These are phyloP conservation scores for Centruroides sculpturatus DNA, from an alignment of 1,140 invertebrate species.

Conservation along the genomic window DNA sequence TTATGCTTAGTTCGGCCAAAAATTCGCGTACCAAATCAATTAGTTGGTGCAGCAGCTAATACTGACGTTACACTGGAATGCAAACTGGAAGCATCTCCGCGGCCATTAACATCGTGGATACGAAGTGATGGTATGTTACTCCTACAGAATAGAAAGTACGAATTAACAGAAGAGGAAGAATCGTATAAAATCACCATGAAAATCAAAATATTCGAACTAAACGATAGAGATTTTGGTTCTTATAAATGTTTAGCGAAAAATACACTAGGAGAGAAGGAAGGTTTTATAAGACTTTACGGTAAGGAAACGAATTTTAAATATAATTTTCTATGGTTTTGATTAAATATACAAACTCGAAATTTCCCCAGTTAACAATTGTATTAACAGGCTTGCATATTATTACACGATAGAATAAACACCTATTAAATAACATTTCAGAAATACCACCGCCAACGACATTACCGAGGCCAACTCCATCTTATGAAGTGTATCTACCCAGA, in stretches of 20 bases:
- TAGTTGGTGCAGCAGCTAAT: constrained; percentile 60
- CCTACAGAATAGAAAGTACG: constrained; percentile 17
- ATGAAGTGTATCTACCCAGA: constrained; percentile 12
- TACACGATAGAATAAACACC: no score
- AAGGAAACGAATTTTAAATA: constrained; percentile 24
- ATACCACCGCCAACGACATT: constrained; percentile 9
- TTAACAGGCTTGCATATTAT: no score
- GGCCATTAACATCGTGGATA: constrained; percentile 73
- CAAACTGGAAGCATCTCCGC: constrained; percentile 71
- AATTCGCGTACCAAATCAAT: constrained; percentile 65
- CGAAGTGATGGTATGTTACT: constrained; percentile 43
- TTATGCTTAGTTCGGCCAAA: constrained; percentile 52
- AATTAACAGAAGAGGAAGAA: constrained; percentile 22
- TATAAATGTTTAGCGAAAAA: constrained; percentile 87
- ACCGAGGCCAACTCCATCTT: constrained; percentile 9
- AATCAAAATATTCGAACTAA: constrained; percentile 60
- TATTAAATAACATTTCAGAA: not conserved
- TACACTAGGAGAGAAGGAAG: constrained; percentile 74
- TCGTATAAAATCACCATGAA: constrained; percentile 73
- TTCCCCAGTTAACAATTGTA: no score
- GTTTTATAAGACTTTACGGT: constrained; percentile 79
- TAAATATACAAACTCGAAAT: no score
- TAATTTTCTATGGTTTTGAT: no score
- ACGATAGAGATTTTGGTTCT: constrained; percentile 61
- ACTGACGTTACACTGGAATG: constrained; percentile 65